These are phyloP conservation scores for Cheilosia pagana DNA, from an alignment of 2,888 invertebrate genomes.

Conservation along the genomic window DNA sequence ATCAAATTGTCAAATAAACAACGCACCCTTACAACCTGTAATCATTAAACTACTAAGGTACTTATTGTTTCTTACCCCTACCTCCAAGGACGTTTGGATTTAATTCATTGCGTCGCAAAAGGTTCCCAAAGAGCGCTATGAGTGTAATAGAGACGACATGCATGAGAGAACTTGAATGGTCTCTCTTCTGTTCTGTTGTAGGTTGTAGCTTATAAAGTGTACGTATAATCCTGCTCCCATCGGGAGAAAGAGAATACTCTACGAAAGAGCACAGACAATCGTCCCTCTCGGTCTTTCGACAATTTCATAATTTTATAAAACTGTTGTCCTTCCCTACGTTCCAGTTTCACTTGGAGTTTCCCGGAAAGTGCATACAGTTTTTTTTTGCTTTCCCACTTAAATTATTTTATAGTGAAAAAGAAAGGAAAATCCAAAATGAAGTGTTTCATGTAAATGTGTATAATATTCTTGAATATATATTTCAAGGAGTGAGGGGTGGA, in stretches of 20 bases:
- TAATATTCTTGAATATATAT: constrained; percentile 7
- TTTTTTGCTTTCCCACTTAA: constrained; percentile 31
- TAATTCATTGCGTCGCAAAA: constrained; percentile 70
- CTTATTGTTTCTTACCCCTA: constrained; percentile 13
- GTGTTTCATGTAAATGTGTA: constrained; percentile 8
- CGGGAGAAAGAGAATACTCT: not conserved
- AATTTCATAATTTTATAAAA: constrained; percentile 61
- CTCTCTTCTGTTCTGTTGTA: not conserved
- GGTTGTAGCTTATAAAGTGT: not conserved
- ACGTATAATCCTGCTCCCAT: not conserved
- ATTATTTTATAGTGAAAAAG: not conserved
- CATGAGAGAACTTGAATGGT: constrained; percentile 16
- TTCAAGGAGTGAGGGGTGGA: not conserved
- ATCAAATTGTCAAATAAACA: constrained; percentile 65
- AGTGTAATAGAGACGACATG: not conserved
- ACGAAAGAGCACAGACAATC: constrained; percentile 8
- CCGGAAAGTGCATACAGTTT: constrained; percentile 60
- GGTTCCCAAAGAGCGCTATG: constrained; percentile 3
- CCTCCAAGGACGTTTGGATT: constrained; percentile 67
- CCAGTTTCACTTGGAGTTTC: constrained; percentile 62
- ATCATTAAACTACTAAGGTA: constrained; percentile 53
- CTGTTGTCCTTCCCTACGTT: constrained; percentile 54
- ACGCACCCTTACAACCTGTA: constrained; percentile 46
- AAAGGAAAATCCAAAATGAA: not conserved
- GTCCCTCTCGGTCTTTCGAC: constrained; percentile 15